Conservation (phyloP, 2,797 vertebrate species). For the Margarornis squamiger region DNA sequence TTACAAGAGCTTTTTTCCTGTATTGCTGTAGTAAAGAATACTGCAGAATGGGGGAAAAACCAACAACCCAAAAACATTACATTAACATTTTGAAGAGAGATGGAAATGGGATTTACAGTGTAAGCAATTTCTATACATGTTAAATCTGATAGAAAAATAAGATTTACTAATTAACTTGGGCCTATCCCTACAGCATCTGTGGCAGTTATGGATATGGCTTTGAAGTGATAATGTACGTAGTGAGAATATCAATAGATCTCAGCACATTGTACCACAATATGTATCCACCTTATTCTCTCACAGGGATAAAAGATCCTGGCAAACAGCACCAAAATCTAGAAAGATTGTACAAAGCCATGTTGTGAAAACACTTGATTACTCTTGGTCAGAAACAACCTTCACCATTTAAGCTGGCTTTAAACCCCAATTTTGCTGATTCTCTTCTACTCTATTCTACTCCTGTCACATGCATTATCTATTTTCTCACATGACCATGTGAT, state of each 20-base stretch:
- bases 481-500: not conserved
- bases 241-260: not conserved
- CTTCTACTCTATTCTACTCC: not conserved
- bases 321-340: not conserved
- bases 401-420: not conserved
- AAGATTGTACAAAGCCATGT: not conserved
- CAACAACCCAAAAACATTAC: rapidly evolving
- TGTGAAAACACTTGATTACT: not conserved
- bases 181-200: not conserved
- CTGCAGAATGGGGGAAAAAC: not conserved
- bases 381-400: not conserved
- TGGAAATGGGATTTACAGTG: not conserved
- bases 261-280: not conserved
- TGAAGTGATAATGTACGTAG: not conserved
- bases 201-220: not conserved
- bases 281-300: not conserved
- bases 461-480: rapidly evolving
- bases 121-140: not conserved
- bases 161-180: not conserved
- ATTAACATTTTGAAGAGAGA: not conserved
- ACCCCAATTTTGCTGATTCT: not conserved
- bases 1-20: not conserved
- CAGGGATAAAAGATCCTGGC: not conserved
- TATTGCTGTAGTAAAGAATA: not conserved
- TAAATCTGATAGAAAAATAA: not conserved